Conservation (phyloP, 2,797 vertebrate species). For the Danio albolineatus region DNA sequence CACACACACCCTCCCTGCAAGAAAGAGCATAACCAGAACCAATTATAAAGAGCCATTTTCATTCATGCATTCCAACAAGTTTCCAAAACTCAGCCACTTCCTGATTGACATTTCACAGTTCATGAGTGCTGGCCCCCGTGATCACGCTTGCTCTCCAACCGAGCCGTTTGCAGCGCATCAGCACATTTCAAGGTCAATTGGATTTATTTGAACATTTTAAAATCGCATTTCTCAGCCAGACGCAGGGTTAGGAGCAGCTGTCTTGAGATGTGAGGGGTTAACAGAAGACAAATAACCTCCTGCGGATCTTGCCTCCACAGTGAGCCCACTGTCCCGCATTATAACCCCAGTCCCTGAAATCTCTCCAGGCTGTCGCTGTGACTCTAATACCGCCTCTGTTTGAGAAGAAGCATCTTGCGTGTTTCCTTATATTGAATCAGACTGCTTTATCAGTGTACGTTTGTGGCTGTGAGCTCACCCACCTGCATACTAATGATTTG, state of each 20-base stretch:
- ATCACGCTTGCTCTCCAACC: background rate
- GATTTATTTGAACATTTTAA: slow-evolving; percentile 39
- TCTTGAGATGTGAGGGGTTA: slow-evolving; percentile 41
- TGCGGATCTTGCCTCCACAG: slow-evolving; percentile 64
- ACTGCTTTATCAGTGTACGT: slow-evolving; percentile 50
- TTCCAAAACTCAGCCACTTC: background rate
- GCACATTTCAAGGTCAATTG: slow-evolving; percentile 57
- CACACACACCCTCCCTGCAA: background rate
- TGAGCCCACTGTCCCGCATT: slow-evolving; percentile 71
- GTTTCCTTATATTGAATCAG: slow-evolving; percentile 43
- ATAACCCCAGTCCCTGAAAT: slow-evolving; percentile 67
- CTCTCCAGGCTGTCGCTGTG: slow-evolving; percentile 65
- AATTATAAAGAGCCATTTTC: slow-evolving; percentile 8
- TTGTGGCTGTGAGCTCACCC: slow-evolving; percentile 15
- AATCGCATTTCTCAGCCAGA: slow-evolving; percentile 14
- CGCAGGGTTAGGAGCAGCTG: slow-evolving; percentile 13
- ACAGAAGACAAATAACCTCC: slow-evolving; percentile 53
- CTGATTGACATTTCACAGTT: slow-evolving; percentile 31
- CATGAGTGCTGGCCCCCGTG: background rate
- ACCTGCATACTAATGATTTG: slow-evolving; percentile 36
- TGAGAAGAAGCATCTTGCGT: slow-evolving; percentile 50
- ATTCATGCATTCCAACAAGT: slow-evolving; percentile 19
- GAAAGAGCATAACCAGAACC: slow-evolving; percentile 5
- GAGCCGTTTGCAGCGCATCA: slow-evolving; percentile 36
- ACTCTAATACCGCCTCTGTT: slow-evolving; percentile 66